Percentiles rank a stretch among this genome's conserved stretches.
Conservation (phyloP, 2,888 invertebrate species). For the Lathronympha strigana region DNA sequence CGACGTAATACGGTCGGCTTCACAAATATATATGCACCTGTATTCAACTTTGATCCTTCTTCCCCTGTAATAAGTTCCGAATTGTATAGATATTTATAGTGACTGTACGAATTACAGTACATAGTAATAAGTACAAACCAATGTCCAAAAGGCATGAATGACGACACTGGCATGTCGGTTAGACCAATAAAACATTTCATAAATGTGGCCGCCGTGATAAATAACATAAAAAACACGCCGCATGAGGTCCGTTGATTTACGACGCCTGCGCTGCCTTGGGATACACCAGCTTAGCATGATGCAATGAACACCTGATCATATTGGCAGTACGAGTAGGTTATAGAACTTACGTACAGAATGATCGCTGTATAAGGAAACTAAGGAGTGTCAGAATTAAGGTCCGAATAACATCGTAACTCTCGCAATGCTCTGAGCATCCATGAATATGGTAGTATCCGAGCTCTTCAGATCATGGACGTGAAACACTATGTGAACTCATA, state of each 20-base stretch:
- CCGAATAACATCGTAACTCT: no score
- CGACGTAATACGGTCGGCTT: no score
- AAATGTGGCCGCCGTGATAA: constrained; percentile 65
- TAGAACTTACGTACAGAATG: no score
- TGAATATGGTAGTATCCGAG: no score
- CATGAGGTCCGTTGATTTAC: constrained; percentile 69
- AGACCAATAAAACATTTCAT: constrained; percentile 68
- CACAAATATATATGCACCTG: no score
- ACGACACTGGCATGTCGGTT: constrained; percentile 42
- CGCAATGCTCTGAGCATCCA: no score
- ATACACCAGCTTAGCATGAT: constrained; percentile 29
- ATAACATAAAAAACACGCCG: constrained; percentile 61
- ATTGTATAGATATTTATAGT: constrained; percentile 2
- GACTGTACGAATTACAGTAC: no score
- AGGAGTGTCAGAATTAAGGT: no score
- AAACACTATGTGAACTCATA: no score
- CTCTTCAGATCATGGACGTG: no score
- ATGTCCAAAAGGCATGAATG: not conserved
- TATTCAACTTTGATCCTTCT: no score
- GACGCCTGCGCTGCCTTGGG: constrained; percentile 42
- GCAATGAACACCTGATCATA: not conserved
- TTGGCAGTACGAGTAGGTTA: not conserved
- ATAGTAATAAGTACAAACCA: constrained; percentile 15
- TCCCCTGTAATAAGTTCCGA: not conserved
- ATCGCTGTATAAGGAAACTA: no score